Evolutionary conservation across 2,888 invertebrate genomes (phyloP).

Genomic region (Synanthedon myopaeformis): DNA sequence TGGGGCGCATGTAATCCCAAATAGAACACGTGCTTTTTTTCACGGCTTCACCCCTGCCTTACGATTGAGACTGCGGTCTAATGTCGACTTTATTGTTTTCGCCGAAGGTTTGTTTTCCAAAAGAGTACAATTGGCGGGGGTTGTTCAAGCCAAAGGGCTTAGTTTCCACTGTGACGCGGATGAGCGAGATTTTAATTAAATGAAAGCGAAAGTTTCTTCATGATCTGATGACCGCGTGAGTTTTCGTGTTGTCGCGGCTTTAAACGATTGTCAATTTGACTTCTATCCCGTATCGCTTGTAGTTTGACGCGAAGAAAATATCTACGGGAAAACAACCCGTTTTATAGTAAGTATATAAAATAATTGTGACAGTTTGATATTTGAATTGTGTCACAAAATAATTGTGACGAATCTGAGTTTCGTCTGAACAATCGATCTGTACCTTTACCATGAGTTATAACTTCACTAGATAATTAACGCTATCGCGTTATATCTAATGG

Average conservation of each 20-base stretch:
- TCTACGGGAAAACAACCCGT: no score
- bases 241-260: conserved; percentile 6
- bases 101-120: conserved; percentile 18
- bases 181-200: conserved; percentile 64
- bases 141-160: conserved; percentile 46
- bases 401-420: no score
- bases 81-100: conserved; percentile 19
- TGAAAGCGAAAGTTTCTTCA: conserved; percentile 28
- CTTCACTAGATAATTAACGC: no score
- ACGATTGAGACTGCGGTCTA: conserved; percentile 6
- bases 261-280: background rate
- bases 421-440: no score
- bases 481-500: no score
- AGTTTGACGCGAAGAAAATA: no score
- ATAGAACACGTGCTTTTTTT: conserved; percentile 69
- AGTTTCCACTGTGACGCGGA: conserved; percentile 58
- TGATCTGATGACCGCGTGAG: conserved; percentile 12
- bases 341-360: no score
- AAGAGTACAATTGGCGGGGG: conserved; percentile 20
- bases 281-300: background rate
- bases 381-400: no score
- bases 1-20: conserved; percentile 62
- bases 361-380: no score
- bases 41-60: conserved; percentile 43
- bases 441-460: no score